These are phyloP conservation scores for Sebastes diploproa DNA, from an alignment of 2,797 vertebrate species.

Conservation along the genomic window DNA sequence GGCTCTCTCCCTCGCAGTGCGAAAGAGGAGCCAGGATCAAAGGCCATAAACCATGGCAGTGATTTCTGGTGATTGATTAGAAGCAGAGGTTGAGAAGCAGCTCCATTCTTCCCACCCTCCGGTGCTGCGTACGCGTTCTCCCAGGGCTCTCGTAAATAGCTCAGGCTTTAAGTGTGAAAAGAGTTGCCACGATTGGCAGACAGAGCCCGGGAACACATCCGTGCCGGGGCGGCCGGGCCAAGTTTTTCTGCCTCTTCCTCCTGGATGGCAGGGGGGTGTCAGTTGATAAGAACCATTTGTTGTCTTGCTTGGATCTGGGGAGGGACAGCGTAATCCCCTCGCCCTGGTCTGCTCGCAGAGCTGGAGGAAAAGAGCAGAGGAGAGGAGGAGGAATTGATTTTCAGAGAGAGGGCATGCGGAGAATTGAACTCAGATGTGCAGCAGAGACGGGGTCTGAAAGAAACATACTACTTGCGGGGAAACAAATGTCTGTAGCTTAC, in stretches of 20 bases:
- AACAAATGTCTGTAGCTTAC: constrained; percentile 78
- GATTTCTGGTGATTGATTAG: constrained; percentile 95
- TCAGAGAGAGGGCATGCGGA: constrained; percentile 71
- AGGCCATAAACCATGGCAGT: constrained; percentile 88
- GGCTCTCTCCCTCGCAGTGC: constrained; percentile 72
- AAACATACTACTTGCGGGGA: constrained; percentile 73
- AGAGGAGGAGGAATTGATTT: constrained; percentile 77
- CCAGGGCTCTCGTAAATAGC: constrained; percentile 74
- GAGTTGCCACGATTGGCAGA: constrained; percentile 75
- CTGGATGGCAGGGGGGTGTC: constrained; percentile 69
- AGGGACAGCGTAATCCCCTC: constrained; percentile 76
- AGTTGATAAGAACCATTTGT: constrained; percentile 80
- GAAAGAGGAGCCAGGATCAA: constrained; percentile 94
- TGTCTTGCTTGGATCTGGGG: constrained; percentile 76
- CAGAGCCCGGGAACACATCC: constrained; percentile 65
- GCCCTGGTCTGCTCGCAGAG: constrained; percentile 68
- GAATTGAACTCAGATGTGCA: constrained; percentile 81
- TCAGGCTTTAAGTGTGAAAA: constrained; percentile 72
- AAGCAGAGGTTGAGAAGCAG: constrained; percentile 87
- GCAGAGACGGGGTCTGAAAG: constrained; percentile 68
- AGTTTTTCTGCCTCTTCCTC: constrained; percentile 62
- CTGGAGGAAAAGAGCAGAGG: constrained; percentile 73
- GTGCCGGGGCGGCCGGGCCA: constrained; percentile 46
- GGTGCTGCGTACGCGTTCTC: constrained; percentile 63
- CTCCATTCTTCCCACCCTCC: constrained; percentile 73